A percentile compares a stretch with the other conserved stretches of the same genome.
phyloP scores from a whole-genome alignment of 2,113 vertebrate species.

The Crocuta crocuta region DNA sequence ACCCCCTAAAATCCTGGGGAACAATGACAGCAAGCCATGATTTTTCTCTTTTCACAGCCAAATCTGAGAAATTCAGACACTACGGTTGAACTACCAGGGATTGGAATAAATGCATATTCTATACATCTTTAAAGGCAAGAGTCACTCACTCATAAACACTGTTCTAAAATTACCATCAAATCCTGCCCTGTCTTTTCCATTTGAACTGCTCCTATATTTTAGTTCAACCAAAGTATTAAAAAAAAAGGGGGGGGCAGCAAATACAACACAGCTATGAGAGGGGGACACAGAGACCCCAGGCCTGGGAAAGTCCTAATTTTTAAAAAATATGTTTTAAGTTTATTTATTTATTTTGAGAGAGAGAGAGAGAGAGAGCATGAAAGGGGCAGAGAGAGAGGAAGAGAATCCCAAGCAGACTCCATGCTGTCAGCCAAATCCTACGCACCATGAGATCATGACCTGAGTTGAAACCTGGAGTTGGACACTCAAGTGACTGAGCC shows the following conservation, averaged over 20 bases:
- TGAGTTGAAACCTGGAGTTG: too few species aligned
- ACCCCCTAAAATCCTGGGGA: background rate
- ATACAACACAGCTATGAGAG: background rate
- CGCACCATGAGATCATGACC: too few species aligned
- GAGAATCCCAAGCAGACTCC: too few species aligned
- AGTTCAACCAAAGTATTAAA: background rate
- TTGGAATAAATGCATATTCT: accelerated
- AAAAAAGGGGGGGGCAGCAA: background rate
- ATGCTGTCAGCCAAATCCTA: too few species aligned
- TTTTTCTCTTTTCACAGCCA: background rate
- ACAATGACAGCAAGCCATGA: background rate
- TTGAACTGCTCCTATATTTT: background rate
- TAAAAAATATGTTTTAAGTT: too few species aligned
- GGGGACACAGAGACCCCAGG: accelerated
- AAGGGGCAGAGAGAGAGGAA: too few species aligned
- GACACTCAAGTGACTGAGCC: too few species aligned
- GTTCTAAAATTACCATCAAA: accelerated
- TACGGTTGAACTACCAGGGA: accelerated
- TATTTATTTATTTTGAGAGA: too few species aligned
- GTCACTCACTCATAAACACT: accelerated
- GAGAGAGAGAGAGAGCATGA: too few species aligned
- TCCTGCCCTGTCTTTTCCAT: background rate
- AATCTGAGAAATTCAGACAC: background rate
- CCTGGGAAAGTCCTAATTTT: background rate
- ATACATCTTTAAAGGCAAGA: background rate